phyloP scores from a whole-genome alignment of 2,797 vertebrate species.

The Bovichtus diacanthus region DNA sequence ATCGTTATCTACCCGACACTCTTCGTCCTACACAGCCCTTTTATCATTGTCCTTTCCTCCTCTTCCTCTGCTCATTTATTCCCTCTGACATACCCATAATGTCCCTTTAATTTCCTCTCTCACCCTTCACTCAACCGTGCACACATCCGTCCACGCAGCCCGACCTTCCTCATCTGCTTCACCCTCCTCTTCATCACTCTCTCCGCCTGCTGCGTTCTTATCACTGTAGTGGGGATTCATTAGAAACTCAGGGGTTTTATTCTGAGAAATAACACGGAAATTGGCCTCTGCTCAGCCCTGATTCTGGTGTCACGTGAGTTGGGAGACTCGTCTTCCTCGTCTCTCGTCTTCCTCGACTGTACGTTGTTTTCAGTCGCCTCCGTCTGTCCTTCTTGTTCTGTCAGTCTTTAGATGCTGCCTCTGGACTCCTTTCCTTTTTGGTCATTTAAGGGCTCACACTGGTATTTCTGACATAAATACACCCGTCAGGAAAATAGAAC shows the following conservation, averaged over 20 bases:
- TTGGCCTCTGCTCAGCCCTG: constrained; percentile 16
- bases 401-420: neutral
- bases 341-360: constrained; percentile 12
- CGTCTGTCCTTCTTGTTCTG: constrained; percentile 26
- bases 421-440: no score
- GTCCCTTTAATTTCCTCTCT: constrained; percentile 51
- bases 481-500: neutral
- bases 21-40: constrained; percentile 42
- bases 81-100: constrained; percentile 43
- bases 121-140: constrained; percentile 56
- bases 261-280: constrained; percentile 2
- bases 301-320: constrained; percentile 52
- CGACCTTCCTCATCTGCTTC: constrained; percentile 36
- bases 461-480: neutral
- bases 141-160: constrained; percentile 45
- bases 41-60: constrained; percentile 34
- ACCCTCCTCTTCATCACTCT: constrained; percentile 18
- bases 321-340: no score
- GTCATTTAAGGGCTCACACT: neutral
- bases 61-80: constrained; percentile 54
- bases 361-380: constrained; percentile 41
- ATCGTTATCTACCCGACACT: constrained; percentile 18
- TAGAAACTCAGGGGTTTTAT: constrained; percentile 7
- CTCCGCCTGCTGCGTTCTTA: neutral
- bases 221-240: constrained; percentile 8